A percentile compares a stretch with the other conserved stretches of the same genome.
These are phyloP conservation scores for Sebastiscus albofasciatus DNA, from an alignment of 2,797 vertebrate genomes.

Conservation along the genomic window DNA sequence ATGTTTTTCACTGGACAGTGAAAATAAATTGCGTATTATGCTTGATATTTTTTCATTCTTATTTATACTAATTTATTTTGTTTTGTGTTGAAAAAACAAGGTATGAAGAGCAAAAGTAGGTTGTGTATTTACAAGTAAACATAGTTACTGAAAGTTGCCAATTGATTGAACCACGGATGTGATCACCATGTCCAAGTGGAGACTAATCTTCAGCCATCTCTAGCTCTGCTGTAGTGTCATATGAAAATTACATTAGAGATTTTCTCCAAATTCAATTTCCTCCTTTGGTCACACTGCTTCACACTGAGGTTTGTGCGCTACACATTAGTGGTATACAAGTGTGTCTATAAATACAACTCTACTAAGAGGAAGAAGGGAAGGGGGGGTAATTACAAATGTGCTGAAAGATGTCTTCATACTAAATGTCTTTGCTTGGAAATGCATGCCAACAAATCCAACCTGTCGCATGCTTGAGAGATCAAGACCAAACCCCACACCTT, in stretches of 20 bases:
- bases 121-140: not conserved
- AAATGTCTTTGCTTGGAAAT: slow-evolving; percentile 21
- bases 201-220: not conserved
- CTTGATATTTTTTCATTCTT: not conserved
- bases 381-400: slow-evolving; percentile 3
- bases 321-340: not conserved
- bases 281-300: too few species aligned
- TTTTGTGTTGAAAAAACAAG: not conserved
- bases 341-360: slow-evolving; percentile 20
- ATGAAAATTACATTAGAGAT: not conserved
- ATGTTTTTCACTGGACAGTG: too few species aligned
- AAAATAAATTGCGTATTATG: not conserved
- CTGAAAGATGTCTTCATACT: not conserved
- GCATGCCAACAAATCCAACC: slow-evolving; percentile 39
- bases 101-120: not conserved
- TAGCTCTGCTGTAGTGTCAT: not conserved
- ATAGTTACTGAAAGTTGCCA: not conserved
- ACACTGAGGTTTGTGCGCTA: not conserved
- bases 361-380: not conserved
- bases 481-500: slow-evolving; percentile 3
- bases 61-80: not conserved
- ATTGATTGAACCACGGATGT: not conserved
- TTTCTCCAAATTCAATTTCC: not conserved
- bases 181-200: not conserved
- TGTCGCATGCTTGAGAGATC: slow-evolving; percentile 24